Evolutionary conservation across 2,113 vertebrate genomes (phyloP), one percentile per base, ranked within the genome.

Genomic region (Collichthys lucidus): DNA sequence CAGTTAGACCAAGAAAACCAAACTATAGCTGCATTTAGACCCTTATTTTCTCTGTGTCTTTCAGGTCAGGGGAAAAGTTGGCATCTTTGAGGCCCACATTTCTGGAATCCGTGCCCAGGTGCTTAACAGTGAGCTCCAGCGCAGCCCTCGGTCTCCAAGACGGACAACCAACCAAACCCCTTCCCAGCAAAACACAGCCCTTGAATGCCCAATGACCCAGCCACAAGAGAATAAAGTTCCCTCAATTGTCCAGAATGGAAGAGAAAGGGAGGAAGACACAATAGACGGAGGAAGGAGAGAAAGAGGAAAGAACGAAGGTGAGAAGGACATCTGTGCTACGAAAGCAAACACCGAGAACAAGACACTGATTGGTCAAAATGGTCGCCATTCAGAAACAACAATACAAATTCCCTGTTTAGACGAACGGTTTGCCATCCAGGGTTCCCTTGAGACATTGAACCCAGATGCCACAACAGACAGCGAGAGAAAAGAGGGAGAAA

Each of bases 21-120:
- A 67, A 57, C 50, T 42, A 2, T 29, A 55, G 62, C 61, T 82
- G 15, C 47, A 46, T 53, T 79, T 29, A 53, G 42, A 14, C 22
- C 5, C 31, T 55, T 11, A 5, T 62, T 85, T 11, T 69, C 50
- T 84, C 10, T 73, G 26, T 73, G 12, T 75, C 35, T 85, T 82
- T 63, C 87, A 94, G 93, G 93, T 94, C 74, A 90, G 89, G 80
- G 96, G 97, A 84, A 98, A 96, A 91, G 97, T 98, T 87, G 97
- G 93, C 79, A 95, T 99, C 74, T 98, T 98, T 2, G 98, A 99
- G 92, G 96, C 98, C 0, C 98, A 98, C 79, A 98, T 99, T 90
- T 96, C 95, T 0, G 93, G 89, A 86, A 93, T 91, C 46, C 92
- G 94, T 14, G 91, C 94, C 79, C 96, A 97, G 94, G 97, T 95